Percentiles rank a stretch among this genome's conserved stretches.
These are phyloP conservation scores for Sebastes vulpes DNA, from an alignment of 2,797 vertebrate genomes.

Conservation along the genomic window DNA sequence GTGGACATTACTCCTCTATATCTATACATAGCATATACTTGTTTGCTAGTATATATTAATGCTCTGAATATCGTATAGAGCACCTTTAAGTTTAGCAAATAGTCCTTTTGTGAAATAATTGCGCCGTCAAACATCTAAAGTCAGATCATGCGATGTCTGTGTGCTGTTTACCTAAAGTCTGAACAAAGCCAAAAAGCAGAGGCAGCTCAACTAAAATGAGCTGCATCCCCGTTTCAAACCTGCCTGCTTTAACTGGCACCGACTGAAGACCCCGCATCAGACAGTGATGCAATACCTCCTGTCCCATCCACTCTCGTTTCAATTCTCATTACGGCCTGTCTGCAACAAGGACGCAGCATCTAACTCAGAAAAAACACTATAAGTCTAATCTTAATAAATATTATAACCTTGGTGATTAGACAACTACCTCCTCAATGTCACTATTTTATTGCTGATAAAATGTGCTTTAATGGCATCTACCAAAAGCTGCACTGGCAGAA, in stretches of 20 bases:
- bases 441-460: slow-evolving; percentile 34
- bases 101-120: slow-evolving; percentile 15
- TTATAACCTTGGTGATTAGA: slow-evolving; percentile 51
- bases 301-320: slow-evolving; percentile 72
- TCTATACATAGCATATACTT: background rate
- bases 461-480: slow-evolving; percentile 30
- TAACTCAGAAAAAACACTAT: background rate
- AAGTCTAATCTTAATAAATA: slow-evolving; percentile 42
- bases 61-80: background rate
- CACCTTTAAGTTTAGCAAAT: slow-evolving; percentile 37
- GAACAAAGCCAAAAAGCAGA: slow-evolving; percentile 33
- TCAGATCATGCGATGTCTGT: slow-evolving; percentile 25
- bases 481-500: slow-evolving; percentile 34
- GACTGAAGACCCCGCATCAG: slow-evolving; percentile 48
- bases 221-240: slow-evolving; percentile 39
- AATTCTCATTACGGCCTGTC: slow-evolving; percentile 57
- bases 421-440: slow-evolving; percentile 45
- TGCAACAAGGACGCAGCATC: slow-evolving; percentile 64
- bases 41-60: background rate
- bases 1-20: background rate
- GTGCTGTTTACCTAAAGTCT: slow-evolving; percentile 43
- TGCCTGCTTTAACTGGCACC: slow-evolving; percentile 44
- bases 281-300: slow-evolving; percentile 68
- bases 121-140: slow-evolving; percentile 16
- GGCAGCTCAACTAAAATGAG: slow-evolving; percentile 31